Conservation (phyloP, 2,797 vertebrate genomes). For the Cottoperca gobio region DNA sequence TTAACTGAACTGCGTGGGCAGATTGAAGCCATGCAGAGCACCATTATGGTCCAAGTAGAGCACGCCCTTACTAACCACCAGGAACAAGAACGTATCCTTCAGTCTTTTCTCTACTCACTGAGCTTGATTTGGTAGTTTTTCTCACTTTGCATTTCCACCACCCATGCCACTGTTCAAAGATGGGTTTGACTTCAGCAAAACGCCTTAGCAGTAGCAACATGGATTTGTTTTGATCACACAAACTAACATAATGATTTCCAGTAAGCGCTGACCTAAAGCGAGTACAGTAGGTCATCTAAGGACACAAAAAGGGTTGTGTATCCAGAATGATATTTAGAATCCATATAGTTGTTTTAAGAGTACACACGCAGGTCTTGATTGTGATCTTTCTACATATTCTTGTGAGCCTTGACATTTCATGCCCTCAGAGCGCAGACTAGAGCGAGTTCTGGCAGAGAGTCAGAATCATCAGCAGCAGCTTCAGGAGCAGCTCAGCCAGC, state of each 20-base stretch:
- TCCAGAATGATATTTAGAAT: background rate
- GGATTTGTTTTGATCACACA: background rate
- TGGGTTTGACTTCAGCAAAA: background rate
- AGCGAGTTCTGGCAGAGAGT: slow-evolving; percentile 88
- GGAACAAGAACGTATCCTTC: slow-evolving; percentile 97
- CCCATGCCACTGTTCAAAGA: background rate
- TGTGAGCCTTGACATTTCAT: slow-evolving; percentile 79
- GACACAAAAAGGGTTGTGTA: background rate
- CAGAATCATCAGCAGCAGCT: slow-evolving; percentile 91
- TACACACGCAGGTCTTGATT: rapidly evolving
- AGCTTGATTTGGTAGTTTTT: background rate
- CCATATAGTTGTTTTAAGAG: background rate
- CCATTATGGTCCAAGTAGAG: slow-evolving; percentile 92
- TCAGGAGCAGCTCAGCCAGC: slow-evolving; percentile 93
- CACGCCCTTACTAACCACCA: slow-evolving; percentile 89
- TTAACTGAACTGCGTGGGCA: slow-evolving; percentile 90
- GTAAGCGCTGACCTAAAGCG: background rate
- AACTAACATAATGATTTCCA: background rate
- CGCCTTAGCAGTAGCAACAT: background rate
- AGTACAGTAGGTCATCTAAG: background rate
- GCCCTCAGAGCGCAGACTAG: slow-evolving; percentile 90
- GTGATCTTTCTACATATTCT: background rate
- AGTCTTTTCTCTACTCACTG: background rate
- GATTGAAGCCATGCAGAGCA: slow-evolving; percentile 91
- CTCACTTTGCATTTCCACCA: background rate